phyloP scores from a whole-genome alignment of 2,888 invertebrate genomes.

The Malacosoma neustria region DNA sequence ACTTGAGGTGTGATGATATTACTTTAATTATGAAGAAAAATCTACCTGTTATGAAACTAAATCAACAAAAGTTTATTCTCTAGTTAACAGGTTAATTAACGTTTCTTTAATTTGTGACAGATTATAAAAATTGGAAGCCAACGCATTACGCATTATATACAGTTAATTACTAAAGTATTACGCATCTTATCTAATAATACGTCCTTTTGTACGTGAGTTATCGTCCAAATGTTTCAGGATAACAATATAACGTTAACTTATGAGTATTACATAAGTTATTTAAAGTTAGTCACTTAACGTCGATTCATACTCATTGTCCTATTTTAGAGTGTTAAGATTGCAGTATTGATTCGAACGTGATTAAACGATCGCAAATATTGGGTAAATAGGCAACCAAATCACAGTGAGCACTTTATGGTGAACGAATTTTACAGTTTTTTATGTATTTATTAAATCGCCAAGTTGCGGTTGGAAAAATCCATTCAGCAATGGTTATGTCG shows the following conservation, averaged over 20 bases:
- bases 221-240: not conserved
- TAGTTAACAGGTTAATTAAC: no score
- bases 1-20: no score
- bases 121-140: no score
- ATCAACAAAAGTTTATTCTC: no score
- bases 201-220: not conserved
- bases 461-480: no score
- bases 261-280: not conserved
- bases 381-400: no score
- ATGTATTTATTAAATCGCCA: not conserved
- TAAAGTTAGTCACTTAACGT: not conserved
- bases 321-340: no score
- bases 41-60: no score
- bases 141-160: no score
- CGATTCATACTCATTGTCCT: not conserved
- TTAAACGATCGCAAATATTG: not conserved
- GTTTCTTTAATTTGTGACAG: no score
- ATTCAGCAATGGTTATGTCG: no score
- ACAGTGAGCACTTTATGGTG: not conserved
- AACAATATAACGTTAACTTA: not conserved
- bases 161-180: not conserved
- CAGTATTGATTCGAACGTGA: not conserved
- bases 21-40: no score
- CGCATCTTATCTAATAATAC: not conserved
- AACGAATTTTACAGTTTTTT: not conserved